Base-by-base conservation (phyloP, 1,140 invertebrate genomes). In the Centruroides sculpturatus region DNA sequence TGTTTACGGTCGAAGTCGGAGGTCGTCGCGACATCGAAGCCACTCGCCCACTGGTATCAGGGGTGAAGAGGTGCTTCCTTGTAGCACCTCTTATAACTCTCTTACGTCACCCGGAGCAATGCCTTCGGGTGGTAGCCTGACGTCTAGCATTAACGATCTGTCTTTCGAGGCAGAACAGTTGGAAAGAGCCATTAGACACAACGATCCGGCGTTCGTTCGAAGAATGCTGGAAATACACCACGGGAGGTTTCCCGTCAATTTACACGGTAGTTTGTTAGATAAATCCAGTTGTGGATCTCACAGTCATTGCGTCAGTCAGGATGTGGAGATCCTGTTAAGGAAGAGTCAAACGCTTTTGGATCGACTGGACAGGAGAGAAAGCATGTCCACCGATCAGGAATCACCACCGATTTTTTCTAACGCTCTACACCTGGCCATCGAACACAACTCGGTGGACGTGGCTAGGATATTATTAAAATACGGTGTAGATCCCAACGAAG, bases 361-460 rank as follows among this genome's bases (percentile, higher is more conserved):
- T 59, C 62, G 67, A 23, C 61, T 66, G 49, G 71, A 70, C 55
- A 62, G 68, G 8, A 63, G 66, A 5, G 68, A 70, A 3, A 41
- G 41, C 41, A 66, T 68, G 9, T 41, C 41, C 5, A 63, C 64
- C 7, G 68, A 68, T 0, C 64, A 65, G 36, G 66, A 64, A 47
- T 67, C 67, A 41, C 65, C 66, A 49, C 69, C 74, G 2, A 74
- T 80, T 35, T 81, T 81, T 66, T 74, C 71, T 61, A 81, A 80
- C 66, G 78, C 79, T 5, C 71, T 82, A 0, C 80, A 82, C 68
- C 69, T 80, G 54, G 80, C 80, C 4, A 75, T 82, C 13, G 77
- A 80, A 62, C 72, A 77, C 66, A 74, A 74, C n/a, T 74, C 81
- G 0, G 67, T 78, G 13, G 80, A 82, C 62, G 80, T 80, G 1